Evolutionary conservation across 1,140 invertebrate genomes (phyloP).

Genomic region (Amphibalanus amphitrite): DNA sequence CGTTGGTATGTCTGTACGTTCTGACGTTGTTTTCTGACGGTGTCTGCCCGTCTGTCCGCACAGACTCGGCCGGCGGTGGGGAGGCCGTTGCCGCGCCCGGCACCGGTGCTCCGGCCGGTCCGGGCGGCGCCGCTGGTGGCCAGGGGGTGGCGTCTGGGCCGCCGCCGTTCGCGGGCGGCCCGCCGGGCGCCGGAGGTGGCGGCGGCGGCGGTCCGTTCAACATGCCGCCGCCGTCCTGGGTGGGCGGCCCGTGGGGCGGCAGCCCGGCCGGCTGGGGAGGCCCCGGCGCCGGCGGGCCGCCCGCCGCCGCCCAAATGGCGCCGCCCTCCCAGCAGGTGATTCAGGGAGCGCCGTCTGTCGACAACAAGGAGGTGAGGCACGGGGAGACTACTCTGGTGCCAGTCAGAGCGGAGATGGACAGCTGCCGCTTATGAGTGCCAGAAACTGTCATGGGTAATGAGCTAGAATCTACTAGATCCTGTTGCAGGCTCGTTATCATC

Average conservation of each 20-base stretch:
- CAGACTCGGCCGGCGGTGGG: too few species aligned
- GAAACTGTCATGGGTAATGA: too few species aligned
- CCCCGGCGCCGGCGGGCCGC: too few species aligned
- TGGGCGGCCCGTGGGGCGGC: neutral
- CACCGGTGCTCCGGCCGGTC: constrained; percentile 28
- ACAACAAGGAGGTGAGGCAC: constrained; percentile 1
- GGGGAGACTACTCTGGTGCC: too few species aligned
- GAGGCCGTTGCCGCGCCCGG: constrained; percentile 33
- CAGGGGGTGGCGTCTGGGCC: constrained; percentile 31
- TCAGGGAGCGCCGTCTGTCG: constrained; percentile 7
- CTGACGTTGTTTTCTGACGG: too few species aligned
- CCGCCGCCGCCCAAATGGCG: constrained; percentile 29
- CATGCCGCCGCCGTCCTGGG: neutral
- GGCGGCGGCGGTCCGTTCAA: neutral
- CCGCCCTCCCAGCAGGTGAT: constrained; percentile 13
- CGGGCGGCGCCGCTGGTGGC: too few species aligned
- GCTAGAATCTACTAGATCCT: too few species aligned
- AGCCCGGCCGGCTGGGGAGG: neutral
- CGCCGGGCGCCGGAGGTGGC: constrained; percentile 20
- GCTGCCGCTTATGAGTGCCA: too few species aligned
- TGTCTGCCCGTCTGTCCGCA: too few species aligned
- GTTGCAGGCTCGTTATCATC: too few species aligned
- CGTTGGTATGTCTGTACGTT: too few species aligned
- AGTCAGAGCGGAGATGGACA: too few species aligned
- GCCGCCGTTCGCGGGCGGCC: constrained; percentile 37